Evolutionary conservation across 2,888 invertebrate species (phyloP), one percentile per base, ranked within the genome.

Genomic region (Drosophila mettleri): DNA sequence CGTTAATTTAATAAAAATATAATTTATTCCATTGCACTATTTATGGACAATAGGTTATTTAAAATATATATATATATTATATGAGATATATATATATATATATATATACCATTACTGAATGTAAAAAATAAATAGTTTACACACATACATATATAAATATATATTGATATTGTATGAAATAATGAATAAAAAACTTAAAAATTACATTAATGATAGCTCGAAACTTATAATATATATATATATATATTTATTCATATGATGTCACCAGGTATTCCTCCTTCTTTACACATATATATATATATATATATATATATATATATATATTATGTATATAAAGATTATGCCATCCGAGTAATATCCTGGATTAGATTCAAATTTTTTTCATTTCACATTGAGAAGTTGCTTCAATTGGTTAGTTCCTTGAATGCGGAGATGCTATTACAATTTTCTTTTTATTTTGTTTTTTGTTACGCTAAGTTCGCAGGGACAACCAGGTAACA

Each of bases 401-500:
- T 48, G 22, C n/a, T 29, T 20, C 4, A n/a, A 43, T 43, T 24
- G 43, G n/a, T 24, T 43, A 24, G n/a, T 24, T 61, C 14, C 20
- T 38, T 39, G 52, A 38, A 48, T 55, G 46, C 34, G 34, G 29
- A 61, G 31, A 31, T 61, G 36, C 18, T 27, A 29, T 34, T 60
- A 43, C 54, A 53, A 53, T 57, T 41, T 16, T 36, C 2, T n/a
- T n/a, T 39, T 20, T 7, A 2, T 49, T 62, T 51, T 24, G 48
- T 43, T 24, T n/a, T 4, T 27, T 63, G 74, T 74, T 74, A 74
- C 54, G 43, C 59, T 69, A 59, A 62, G 64, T 69, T 52, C 51
- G 63, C 57, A 63, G 63, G 70, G 71, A 45, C 64, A 61, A 78
- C 72, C 72, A 75, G 75, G 69, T 75, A 75, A 69, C 72, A 72